Evolutionary conservation across 2,888 invertebrate genomes (phyloP).

Genomic region (Zele albiditarsus): DNA sequence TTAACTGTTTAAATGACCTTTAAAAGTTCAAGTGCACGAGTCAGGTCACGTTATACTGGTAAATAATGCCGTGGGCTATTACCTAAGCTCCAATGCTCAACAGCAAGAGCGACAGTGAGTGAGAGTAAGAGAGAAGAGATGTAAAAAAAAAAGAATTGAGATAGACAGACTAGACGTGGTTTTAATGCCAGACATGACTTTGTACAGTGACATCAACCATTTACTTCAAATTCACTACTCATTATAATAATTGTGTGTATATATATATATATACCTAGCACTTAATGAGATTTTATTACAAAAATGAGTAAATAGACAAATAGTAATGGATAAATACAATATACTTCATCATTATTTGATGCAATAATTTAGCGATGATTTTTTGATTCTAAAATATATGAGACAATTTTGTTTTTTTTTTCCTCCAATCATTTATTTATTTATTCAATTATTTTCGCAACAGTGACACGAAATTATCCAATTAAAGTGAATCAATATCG

Average conservation of each 20-base stretch:
- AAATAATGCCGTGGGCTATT: slow-evolving; percentile 48
- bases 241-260: background rate
- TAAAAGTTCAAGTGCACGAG: slow-evolving; percentile 52
- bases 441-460: slow-evolving; percentile 1
- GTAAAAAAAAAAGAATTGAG: background rate
- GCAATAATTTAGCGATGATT: slow-evolving; percentile 3
- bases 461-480: background rate
- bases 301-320: background rate
- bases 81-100: slow-evolving; percentile 8
- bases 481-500: background rate
- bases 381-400: background rate
- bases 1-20: slow-evolving; percentile 35
- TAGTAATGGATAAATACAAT: background rate
- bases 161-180: background rate
- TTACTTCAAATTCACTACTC: background rate
- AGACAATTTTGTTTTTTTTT: background rate
- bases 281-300: background rate
- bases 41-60: slow-evolving; percentile 45
- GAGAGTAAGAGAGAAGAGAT: background rate
- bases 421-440: background rate
- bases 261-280: background rate
- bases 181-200: background rate
- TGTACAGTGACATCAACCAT: background rate
- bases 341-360: background rate
- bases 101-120: background rate